A percentile compares a stretch with the other conserved stretches of the same genome.
These are phyloP conservation scores for Atrichornis clamosus DNA, from an alignment of 2,113 vertebrate genomes.

Conservation along the genomic window DNA sequence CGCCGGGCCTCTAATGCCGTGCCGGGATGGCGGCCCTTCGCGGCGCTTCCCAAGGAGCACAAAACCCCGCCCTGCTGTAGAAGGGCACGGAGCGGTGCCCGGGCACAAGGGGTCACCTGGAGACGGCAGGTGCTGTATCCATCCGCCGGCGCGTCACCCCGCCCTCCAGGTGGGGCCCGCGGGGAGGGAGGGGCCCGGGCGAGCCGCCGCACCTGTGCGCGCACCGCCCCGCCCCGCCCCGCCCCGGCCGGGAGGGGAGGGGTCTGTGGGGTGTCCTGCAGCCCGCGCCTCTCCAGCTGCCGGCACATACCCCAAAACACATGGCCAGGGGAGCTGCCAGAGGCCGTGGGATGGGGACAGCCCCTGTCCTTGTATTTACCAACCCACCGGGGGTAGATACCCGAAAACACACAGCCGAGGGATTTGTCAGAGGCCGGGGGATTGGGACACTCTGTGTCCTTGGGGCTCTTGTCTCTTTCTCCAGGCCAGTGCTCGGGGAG, in stretches of 20 bases:
- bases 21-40: rapidly evolving
- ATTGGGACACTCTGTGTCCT: rapidly evolving
- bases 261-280: neutral
- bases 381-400: neutral
- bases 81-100: rapidly evolving
- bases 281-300: neutral
- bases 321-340: rapidly evolving
- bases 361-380: neutral
- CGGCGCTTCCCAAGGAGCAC: rapidly evolving
- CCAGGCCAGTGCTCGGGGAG: too few species aligned
- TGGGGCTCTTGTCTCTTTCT: rapidly evolving
- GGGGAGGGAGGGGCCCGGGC: neutral
- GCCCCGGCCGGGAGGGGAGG: neutral
- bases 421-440: rapidly evolving
- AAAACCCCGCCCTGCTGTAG: rapidly evolving
- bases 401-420: rapidly evolving
- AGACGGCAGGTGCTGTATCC: rapidly evolving
- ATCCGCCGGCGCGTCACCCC: neutral
- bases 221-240: neutral
- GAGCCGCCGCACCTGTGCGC: neutral
- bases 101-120: rapidly evolving
- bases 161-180: neutral
- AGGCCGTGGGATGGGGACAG: rapidly evolving
- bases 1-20: rapidly evolving
- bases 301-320: too few species aligned